Base-by-base conservation (phyloP, 2,797 vertebrate species). In the Bryconaethiops microstoma region DNA sequence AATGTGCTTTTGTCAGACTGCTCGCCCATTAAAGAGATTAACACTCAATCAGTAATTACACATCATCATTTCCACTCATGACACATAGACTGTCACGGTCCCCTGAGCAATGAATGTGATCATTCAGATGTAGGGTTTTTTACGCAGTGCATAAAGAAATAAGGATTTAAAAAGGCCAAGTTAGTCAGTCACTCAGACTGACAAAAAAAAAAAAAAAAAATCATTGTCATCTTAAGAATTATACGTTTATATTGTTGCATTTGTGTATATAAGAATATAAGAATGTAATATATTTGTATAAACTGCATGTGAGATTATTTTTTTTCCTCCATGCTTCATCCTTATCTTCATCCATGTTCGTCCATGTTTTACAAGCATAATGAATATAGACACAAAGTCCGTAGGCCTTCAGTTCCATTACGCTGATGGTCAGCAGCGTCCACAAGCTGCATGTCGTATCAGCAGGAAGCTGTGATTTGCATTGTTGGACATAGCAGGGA, bases 11-110 rank as follows among this genome's bases (percentile, higher is more conserved):
- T 42, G 60, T 67, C 76, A 82, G 59, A 82, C 64, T 83, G 57
- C 50, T 52, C 77, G 80, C 76, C 63, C 80, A 75, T 79, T 82
- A 78, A 19, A 35, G 35, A 81, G 74, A 63, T 76, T 85, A 83
- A 72, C 60, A 76, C 86, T 86, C 89, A 88, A 87, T 90, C 88
- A 57, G 64, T 86, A 85, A 88, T 90, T 85, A 87, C 84, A 85
- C 88, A 81, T 84, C 80, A 78, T 80, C 70, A 60, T 80, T 84
- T 85, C 73, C 70, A 77, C 64, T 82, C 70, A 23, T 74, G 73
- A 82, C 64, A 69, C 52, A 60, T 74, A 19, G 60, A 84, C 88
- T 23, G 83, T 90, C 77, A 84, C 25, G 88, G 87, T 79, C 54
- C 82, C 84, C 74, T 77, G 83, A 79, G 80, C 84, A 87, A 89